phyloP scores from a whole-genome alignment of 2,113 vertebrate species.

The Oncorhynchus kisutch region DNA sequence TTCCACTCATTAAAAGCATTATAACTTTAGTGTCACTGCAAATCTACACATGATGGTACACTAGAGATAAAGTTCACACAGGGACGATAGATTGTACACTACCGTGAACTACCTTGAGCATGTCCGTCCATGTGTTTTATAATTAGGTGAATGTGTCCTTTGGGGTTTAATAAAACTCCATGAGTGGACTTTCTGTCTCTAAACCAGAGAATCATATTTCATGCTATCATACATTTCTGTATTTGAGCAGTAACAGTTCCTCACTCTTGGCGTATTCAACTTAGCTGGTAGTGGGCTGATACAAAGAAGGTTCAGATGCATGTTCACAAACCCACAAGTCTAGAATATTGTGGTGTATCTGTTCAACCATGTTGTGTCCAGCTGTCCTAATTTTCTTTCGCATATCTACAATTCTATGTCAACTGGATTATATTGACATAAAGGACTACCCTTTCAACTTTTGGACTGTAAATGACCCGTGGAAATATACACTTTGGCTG shows the following conservation, averaged over 20 bases:
- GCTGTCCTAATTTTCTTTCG: too few relatives aligned
- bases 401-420: too few relatives aligned
- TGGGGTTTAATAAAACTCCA: not conserved
- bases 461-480: not conserved
- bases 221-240: not conserved
- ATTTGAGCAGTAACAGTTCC: not conserved
- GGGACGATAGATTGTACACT: not conserved
- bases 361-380: too few relatives aligned
- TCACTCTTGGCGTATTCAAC: not conserved
- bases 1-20: slow-evolving; percentile 43
- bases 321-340: not conserved
- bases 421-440: too few relatives aligned
- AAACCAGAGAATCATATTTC: not conserved
- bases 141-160: not conserved
- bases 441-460: not conserved
- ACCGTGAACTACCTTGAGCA: not conserved
- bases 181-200: not conserved
- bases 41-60: not conserved
- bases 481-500: not conserved
- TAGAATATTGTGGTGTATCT: not conserved
- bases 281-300: not conserved
- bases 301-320: not conserved
- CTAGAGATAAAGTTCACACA: not conserved
- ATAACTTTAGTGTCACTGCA: slow-evolving; percentile 28
- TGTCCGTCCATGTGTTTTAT: not conserved